Evolutionary conservation across 1,140 invertebrate genomes (phyloP).

Genomic region (Bradysia coprophila): DNA sequence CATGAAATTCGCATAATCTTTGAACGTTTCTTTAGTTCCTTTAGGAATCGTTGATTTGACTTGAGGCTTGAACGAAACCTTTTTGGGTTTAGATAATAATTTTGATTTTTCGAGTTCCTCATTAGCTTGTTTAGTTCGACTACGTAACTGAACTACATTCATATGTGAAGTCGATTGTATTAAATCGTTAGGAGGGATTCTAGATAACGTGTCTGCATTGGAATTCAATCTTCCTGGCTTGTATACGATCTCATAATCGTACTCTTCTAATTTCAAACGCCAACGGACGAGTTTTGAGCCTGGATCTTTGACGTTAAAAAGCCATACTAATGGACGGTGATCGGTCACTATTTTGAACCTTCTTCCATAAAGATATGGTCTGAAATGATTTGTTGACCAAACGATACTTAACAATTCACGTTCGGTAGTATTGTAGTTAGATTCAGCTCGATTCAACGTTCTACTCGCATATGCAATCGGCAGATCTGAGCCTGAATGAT

Average conservation of each 20-base stretch:
- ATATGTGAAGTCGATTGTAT: background rate
- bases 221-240: constrained; percentile 12
- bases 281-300: constrained; percentile 12
- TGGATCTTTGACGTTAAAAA: constrained; percentile 25
- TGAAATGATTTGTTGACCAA: constrained; percentile 24
- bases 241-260: constrained; percentile 16
- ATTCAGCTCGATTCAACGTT: constrained; percentile 12
- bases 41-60: too few species aligned
- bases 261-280: constrained; percentile 16
- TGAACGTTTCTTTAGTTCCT: background rate
- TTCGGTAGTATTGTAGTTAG: constrained; percentile 13
- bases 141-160: background rate
- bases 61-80: too few species aligned
- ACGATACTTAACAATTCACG: constrained; percentile 16
- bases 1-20: constrained; percentile 1
- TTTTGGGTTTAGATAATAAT: background rate
- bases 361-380: constrained; percentile 25
- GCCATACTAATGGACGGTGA: constrained; percentile 27
- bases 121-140: background rate
- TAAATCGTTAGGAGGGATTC: constrained; percentile 1
- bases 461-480: constrained; percentile 9
- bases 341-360: constrained; percentile 29
- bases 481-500: constrained; percentile 4
- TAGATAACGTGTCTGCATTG: constrained; percentile 14
- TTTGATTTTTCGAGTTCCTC: background rate